A percentile compares a stretch with the other conserved stretches of the same genome.
phyloP scores from a whole-genome alignment of 2,888 invertebrate species.

The Hermodice carunculata region DNA sequence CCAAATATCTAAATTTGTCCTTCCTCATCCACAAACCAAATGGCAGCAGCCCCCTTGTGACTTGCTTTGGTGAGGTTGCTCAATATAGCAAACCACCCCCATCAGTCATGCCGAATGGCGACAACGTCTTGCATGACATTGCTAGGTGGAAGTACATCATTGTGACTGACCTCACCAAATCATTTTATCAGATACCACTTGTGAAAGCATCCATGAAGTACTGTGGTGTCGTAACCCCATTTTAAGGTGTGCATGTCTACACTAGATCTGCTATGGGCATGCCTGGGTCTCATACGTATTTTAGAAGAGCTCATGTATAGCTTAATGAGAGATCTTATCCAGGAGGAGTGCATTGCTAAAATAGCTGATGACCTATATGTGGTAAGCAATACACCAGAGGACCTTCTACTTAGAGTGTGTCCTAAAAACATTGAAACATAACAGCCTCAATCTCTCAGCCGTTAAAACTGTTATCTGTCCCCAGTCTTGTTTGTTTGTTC shows the following conservation, averaged over 20 bases:
- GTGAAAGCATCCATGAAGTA: constrained; percentile 42
- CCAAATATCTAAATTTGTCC: constrained; percentile 12
- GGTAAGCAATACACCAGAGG: constrained; percentile 20
- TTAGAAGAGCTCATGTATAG: constrained; percentile 45
- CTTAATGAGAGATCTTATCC: constrained; percentile 33
- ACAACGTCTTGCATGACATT: constrained; percentile 33
- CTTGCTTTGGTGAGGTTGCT: constrained; percentile 11
- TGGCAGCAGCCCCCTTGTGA: constrained; percentile 10
- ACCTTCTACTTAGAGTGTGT: too few species aligned
- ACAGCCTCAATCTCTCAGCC: constrained; percentile 23
- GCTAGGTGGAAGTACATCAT: constrained; percentile 43
- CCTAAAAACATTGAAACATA: constrained; percentile 15
- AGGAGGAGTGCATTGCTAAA: constrained; percentile 28
- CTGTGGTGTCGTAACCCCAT: constrained; percentile 46
- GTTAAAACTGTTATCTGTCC: constrained; percentile 29
- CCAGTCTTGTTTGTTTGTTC: too few species aligned
- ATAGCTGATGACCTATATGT: constrained; percentile 38
- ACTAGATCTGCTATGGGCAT: constrained; percentile 48
- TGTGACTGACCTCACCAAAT: constrained; percentile 36
- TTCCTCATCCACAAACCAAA: constrained; percentile 10
- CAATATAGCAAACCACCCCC: constrained; percentile 15
- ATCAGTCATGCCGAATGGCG: constrained; percentile 25
- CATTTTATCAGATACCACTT: constrained; percentile 46
- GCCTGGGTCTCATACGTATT: constrained; percentile 45
- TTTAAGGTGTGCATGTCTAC: constrained; percentile 40